Evolutionary conservation across 1,140 invertebrate genomes (phyloP).

Genomic region (Pseudomyrmex sp.): DNA sequence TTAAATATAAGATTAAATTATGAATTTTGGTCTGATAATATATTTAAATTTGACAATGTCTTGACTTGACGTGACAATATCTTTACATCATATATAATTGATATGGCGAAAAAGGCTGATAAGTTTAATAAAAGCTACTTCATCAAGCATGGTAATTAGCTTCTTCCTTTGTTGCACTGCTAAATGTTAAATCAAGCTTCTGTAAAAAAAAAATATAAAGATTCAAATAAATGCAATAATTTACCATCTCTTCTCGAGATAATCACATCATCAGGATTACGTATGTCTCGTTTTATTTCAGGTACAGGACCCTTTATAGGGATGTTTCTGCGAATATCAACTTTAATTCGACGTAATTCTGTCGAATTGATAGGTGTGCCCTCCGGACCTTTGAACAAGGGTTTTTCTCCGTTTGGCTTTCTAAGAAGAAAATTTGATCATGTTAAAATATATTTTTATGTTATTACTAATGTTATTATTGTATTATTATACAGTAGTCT

Average conservation of each 20-base stretch:
- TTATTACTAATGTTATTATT: not conserved
- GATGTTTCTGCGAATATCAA: conserved; percentile 75
- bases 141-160: no score
- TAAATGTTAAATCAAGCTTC: not conserved
- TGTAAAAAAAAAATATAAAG: not conserved
- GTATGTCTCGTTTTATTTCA: conserved; percentile 65
- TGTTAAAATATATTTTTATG: conserved; percentile 7
- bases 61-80: no score
- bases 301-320: conserved; percentile 16
- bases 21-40: no score
- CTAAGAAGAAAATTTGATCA: conserved; percentile 39
- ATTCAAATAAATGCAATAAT: conserved; percentile 39
- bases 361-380: conserved; percentile 37
- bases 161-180: not conserved
- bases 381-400: conserved; percentile 73
- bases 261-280: conserved; percentile 72
- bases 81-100: no score
- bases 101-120: no score
- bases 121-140: no score
- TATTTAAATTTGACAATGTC: no score
- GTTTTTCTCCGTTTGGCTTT: conserved; percentile 51
- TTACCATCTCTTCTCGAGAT: conserved; percentile 76
- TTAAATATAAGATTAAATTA: no score
- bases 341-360: conserved; percentile 73
- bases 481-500: not conserved